Percentiles rank a stretch among this genome's conserved stretches.
Evolutionary conservation across 2,888 invertebrate species (phyloP).

Genomic region (Gisinianus flammeolus): DNA sequence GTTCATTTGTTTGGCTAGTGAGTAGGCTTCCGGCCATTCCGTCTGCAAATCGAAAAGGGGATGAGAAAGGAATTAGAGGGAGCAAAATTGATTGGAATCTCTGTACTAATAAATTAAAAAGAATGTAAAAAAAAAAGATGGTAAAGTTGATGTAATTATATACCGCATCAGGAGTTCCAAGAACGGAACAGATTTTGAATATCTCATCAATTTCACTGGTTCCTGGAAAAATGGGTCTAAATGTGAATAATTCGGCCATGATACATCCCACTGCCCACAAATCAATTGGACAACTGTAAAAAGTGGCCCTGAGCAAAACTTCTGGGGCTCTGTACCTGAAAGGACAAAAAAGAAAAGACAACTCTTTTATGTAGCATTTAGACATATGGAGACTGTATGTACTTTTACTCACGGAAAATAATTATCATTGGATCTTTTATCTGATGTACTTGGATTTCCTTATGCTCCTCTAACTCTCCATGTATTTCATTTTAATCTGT

Average conservation of each 20-base stretch:
- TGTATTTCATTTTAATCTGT: too few relatives aligned
- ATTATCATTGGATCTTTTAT: too few relatives aligned
- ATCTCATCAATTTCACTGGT: constrained; percentile 96
- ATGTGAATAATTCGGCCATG: constrained; percentile 94
- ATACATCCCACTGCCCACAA: constrained; percentile 91
- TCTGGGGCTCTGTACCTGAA: constrained; percentile 94
- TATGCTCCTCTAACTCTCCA: too few relatives aligned
- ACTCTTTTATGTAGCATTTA: background rate
- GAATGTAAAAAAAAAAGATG: background rate
- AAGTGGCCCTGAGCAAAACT: constrained; percentile 92
- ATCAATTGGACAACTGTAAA: constrained; percentile 96
- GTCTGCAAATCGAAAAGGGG: constrained; percentile 31
- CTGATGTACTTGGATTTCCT: too few relatives aligned
- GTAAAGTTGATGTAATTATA: constrained; percentile 19
- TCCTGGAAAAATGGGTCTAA: constrained; percentile 93
- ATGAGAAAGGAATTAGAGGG: background rate
- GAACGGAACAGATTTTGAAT: constrained; percentile 89
- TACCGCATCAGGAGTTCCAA: constrained; percentile 90
- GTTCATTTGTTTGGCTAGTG: constrained; percentile 92
- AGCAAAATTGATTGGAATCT: background rate
- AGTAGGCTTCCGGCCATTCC: constrained; percentile 88
- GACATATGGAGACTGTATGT: too few relatives aligned
- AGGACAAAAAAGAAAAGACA: background rate
- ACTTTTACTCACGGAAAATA: too few relatives aligned
- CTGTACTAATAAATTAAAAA: background rate